A percentile compares a stretch with the other conserved stretches of the same genome.
phyloP scores from a whole-genome alignment of 2,888 invertebrate genomes.

The Amiota mariae region DNA sequence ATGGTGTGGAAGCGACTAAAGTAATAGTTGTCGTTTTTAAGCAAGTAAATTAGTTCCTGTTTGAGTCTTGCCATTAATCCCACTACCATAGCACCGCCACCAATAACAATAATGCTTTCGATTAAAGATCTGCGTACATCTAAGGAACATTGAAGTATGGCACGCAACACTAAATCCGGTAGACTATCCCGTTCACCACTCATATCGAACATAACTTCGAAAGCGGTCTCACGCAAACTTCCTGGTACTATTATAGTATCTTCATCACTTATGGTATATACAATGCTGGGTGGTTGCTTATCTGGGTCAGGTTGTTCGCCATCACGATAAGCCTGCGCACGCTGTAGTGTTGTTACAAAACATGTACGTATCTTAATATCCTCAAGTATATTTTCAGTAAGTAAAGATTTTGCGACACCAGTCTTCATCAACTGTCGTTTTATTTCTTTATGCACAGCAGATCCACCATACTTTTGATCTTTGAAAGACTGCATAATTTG shows the following conservation, averaged over 20 bases:
- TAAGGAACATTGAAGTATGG: slow-evolving; percentile 86
- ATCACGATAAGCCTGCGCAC: slow-evolving; percentile 77
- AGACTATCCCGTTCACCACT: slow-evolving; percentile 88
- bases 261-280: slow-evolving; percentile 80
- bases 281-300: slow-evolving; percentile 77
- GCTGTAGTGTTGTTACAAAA: slow-evolving; percentile 85
- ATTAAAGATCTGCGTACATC: slow-evolving; percentile 86
- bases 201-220: slow-evolving; percentile 88
- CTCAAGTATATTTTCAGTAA: slow-evolving; percentile 79
- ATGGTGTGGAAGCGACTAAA: slow-evolving; percentile 75
- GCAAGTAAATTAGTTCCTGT: slow-evolving; percentile 81
- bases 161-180: slow-evolving; percentile 88
- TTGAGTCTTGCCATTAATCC: slow-evolving; percentile 88
- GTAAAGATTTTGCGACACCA: slow-evolving; percentile 70
- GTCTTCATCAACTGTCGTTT: slow-evolving; percentile 74
- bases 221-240: slow-evolving; percentile 84
- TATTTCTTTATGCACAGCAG: slow-evolving; percentile 81
- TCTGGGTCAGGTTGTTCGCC: slow-evolving; percentile 71
- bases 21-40: slow-evolving; percentile 78
- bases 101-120: slow-evolving; percentile 88
- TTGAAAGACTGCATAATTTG: slow-evolving; percentile 90
- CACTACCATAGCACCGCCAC: slow-evolving; percentile 88
- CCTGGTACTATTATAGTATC: slow-evolving; percentile 80
- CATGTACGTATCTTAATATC: slow-evolving; percentile 90
- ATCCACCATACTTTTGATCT: slow-evolving; percentile 84